These are phyloP conservation scores for Cyclopterus lumpus DNA, from an alignment of 2,797 vertebrate genomes.

Conservation along the genomic window DNA sequence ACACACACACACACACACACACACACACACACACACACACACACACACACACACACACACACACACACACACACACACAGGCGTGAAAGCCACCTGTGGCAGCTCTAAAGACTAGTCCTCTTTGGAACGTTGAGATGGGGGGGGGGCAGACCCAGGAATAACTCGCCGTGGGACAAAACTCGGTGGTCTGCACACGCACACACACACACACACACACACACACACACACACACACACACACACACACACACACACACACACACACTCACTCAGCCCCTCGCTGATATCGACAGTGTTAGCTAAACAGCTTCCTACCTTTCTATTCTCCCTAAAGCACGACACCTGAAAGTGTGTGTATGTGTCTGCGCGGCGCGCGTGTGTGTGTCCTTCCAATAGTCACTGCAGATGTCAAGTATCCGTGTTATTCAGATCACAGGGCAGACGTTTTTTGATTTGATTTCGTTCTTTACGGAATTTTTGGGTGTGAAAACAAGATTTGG, in stretches of 20 bases:
- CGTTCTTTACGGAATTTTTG: too few species aligned
- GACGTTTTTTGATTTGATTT: not conserved
- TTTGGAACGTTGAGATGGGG: slow-evolving; percentile 52
- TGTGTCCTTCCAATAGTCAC: not conserved
- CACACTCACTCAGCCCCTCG: slow-evolving; percentile 50
- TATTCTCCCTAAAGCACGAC: not conserved
- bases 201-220: too few species aligned
- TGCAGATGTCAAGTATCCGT: not conserved
- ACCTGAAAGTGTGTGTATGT: too few species aligned
- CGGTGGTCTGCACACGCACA: not conserved
- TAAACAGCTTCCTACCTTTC: slow-evolving; percentile 38
- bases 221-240: slow-evolving; percentile 9
- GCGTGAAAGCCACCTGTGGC: slow-evolving; percentile 75
- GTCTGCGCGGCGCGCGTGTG: too few species aligned
- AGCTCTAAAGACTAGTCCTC: slow-evolving; percentile 41
- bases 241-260: not conserved
- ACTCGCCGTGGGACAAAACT: slow-evolving; percentile 69
- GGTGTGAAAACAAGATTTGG: not conserved
- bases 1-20: slow-evolving; percentile 36
- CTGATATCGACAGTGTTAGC: slow-evolving; percentile 25
- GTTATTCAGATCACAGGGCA: not conserved
- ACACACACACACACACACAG: too few species aligned
- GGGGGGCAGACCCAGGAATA: slow-evolving; percentile 71
- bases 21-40: slow-evolving; percentile 11
- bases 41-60: not conserved